Conservation (phyloP, 1,140 invertebrate genomes). For the Habropoda laboriosa region DNA sequence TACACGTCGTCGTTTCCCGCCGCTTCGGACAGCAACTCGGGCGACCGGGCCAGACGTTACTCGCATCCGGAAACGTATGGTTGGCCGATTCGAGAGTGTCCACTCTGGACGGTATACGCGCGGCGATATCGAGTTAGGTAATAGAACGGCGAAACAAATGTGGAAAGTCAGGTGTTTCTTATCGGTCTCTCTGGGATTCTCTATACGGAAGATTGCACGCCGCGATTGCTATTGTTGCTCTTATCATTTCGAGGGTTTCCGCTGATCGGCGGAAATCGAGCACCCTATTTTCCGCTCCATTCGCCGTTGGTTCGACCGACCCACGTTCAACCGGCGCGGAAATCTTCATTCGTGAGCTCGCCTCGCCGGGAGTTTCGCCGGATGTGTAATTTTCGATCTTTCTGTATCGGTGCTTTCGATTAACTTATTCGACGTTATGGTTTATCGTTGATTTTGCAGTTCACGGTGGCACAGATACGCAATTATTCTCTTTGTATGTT, state of each 20-base stretch:
- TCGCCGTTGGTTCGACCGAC: not conserved
- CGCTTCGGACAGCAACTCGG: not conserved
- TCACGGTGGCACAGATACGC: too few relatives aligned
- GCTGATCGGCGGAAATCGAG: constrained; percentile 29
- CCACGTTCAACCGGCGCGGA: not conserved
- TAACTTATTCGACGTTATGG: too few relatives aligned
- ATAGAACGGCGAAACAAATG: constrained; percentile 43
- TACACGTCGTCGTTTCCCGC: constrained; percentile 29
- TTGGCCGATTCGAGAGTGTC: not conserved
- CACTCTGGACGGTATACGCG: too few relatives aligned
- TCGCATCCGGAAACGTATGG: constrained; percentile 15
- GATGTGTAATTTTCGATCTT: too few relatives aligned
- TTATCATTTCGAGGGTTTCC: constrained; percentile 33
- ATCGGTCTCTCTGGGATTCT: constrained; percentile 12
- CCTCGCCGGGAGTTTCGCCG: constrained; percentile 12
- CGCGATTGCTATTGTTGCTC: not conserved
- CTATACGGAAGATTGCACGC: not conserved
- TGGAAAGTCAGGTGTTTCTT: constrained; percentile 51
- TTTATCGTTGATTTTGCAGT: too few relatives aligned
- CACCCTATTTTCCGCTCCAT: constrained; percentile 42
- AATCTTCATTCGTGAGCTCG: not conserved
- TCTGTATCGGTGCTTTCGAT: too few relatives aligned
- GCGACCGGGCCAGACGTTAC: not conserved
- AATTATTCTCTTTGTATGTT: too few relatives aligned
- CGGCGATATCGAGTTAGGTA: too few relatives aligned